phyloP scores from a whole-genome alignment of 2,888 invertebrate genomes.

The Calameuta pallipes region DNA sequence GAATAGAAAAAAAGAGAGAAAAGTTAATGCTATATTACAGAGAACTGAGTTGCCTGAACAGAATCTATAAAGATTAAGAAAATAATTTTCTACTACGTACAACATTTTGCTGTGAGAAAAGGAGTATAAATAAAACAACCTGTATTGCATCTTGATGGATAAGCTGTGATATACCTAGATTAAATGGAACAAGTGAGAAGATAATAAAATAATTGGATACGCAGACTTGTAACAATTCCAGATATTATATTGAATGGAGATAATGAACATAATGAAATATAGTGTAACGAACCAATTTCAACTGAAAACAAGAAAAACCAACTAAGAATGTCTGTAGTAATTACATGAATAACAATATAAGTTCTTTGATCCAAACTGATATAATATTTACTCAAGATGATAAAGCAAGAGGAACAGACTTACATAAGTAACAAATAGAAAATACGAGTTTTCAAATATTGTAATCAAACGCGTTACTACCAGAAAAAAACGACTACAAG shows the following conservation, averaged over 20 bases:
- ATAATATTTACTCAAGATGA: too few species aligned
- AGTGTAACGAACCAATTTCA: neutral
- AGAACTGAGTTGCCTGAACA: neutral
- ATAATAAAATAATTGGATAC: neutral
- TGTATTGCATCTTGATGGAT: neutral
- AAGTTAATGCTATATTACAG: neutral
- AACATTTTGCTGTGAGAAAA: neutral
- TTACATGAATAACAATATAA: neutral
- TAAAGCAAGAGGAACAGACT: too few species aligned
- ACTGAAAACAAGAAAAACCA: neutral
- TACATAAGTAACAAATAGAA: too few species aligned
- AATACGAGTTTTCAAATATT: neutral
- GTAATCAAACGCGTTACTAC: neutral
- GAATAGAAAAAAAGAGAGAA: conserved; percentile 4
- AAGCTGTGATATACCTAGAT: neutral
- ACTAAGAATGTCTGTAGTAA: neutral
- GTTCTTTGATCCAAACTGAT: too few species aligned
- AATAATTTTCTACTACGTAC: neutral
- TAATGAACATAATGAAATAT: neutral
- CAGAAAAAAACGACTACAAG: neutral
- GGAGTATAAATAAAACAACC: neutral
- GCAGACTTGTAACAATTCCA: neutral
- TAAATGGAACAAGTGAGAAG: neutral
- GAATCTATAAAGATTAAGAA: neutral
- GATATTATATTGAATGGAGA: neutral